Conservation (phyloP, 2,113 vertebrate genomes). For the Casuarius casuarius region DNA sequence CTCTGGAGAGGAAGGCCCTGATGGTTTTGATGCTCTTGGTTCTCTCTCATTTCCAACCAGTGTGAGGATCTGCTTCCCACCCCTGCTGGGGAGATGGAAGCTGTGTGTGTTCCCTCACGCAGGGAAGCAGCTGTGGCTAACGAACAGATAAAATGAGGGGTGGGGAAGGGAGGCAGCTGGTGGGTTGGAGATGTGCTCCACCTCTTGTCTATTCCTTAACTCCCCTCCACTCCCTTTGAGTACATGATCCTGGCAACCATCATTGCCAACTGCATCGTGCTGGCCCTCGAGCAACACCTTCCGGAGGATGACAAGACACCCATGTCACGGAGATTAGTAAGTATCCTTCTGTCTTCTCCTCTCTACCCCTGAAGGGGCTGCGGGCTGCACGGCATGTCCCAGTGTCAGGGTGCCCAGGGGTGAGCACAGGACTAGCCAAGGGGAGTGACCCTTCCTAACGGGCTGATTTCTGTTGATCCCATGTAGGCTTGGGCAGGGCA, state of each 20-base stretch:
- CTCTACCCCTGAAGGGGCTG: neutral
- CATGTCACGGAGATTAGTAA: slow-evolving; percentile 96
- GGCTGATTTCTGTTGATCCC: neutral
- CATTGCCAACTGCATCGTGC: slow-evolving; percentile 97
- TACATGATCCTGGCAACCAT: slow-evolving; percentile 99
- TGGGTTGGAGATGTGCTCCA: neutral
- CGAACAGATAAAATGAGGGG: rapidly evolving
- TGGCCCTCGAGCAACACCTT: slow-evolving; percentile 96
- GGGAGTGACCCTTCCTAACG: neutral
- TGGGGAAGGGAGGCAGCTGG: neutral
- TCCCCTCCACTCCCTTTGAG: slow-evolving; percentile 89
- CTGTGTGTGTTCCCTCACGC: rapidly evolving
- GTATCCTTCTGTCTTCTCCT: neutral
- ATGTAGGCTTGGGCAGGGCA: neutral
- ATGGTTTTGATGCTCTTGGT: neutral
- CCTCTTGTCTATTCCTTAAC: slow-evolving; percentile 83
- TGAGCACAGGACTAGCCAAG: neutral
- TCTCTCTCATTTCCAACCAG: neutral
- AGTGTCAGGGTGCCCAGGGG: rapidly evolving
- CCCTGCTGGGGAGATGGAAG: neutral
- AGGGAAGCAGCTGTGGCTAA: neutral
- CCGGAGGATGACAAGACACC: slow-evolving; percentile 97
- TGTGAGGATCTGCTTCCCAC: neutral
- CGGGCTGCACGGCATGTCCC: neutral
- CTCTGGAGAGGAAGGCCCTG: neutral